phyloP scores from a whole-genome alignment of 1,140 invertebrate genomes.

The Hycleus cichorii region DNA sequence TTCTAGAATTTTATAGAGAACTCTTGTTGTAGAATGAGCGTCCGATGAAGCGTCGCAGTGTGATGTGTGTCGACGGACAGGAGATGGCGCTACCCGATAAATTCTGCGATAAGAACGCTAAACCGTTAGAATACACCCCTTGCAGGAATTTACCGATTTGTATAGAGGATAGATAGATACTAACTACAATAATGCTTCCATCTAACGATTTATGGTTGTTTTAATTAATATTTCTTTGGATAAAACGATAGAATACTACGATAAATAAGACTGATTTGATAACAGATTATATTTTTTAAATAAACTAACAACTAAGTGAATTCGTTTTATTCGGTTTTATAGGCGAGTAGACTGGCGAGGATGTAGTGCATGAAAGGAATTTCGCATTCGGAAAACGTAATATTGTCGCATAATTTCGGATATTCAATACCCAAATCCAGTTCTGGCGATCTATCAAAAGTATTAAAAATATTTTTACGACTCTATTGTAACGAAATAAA shows the following conservation, averaged over 20 bases:
- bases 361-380: conserved; percentile 24
- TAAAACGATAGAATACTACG: no score
- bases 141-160: conserved; percentile 57
- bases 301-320: no score
- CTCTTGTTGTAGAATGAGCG: conserved; percentile 39
- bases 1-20: background rate
- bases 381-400: conserved; percentile 11
- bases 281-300: background rate
- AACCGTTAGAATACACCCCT: conserved; percentile 54
- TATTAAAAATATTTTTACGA: background rate
- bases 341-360: conserved; percentile 10
- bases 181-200: background rate
- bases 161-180: conserved; percentile 3
- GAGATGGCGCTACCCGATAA: conserved; percentile 61
- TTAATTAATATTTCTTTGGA: no score
- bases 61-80: conserved; percentile 65
- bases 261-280: conserved; percentile 11
- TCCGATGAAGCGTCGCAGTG: conserved; percentile 54
- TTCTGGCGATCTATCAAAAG: conserved; percentile 9
- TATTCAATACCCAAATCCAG: conserved; percentile 7
- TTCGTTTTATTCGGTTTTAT: background rate
- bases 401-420: conserved; percentile 16
- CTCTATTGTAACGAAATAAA: background rate
- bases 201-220: no score
- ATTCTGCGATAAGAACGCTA: conserved; percentile 51